Percentiles rank a stretch among this genome's conserved stretches.
phyloP scores from a whole-genome alignment of 2,113 vertebrate genomes.

The Notothenia rossii region DNA sequence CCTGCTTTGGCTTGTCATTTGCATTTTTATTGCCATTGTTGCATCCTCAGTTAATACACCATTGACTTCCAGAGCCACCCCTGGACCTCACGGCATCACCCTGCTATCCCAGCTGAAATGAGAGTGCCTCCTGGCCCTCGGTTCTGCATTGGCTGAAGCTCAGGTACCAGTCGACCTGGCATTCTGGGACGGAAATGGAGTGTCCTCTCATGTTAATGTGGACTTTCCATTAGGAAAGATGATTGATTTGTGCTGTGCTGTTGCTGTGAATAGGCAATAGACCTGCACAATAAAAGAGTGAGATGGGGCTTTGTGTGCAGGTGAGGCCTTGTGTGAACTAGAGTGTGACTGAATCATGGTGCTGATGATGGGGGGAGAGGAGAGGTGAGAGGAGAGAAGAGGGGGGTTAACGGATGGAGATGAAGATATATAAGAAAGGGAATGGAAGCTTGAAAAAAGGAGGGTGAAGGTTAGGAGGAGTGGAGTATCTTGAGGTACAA shows the following conservation, averaged over 20 bases:
- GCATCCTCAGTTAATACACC: conserved; percentile 81
- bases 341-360: conserved; percentile 73
- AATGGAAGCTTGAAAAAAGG: conserved; percentile 57
- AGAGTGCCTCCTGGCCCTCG: conserved; percentile 55
- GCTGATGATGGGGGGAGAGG: conserved; percentile 34
- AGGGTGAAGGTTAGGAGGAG: conserved; percentile 63
- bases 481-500: conserved; percentile 34
- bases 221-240: conserved; percentile 84
- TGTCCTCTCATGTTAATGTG: conserved; percentile 85
- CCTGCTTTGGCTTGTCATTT: conserved; percentile 81
- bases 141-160: conserved; percentile 68
- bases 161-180: conserved; percentile 79
- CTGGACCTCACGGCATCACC: conserved; percentile 72
- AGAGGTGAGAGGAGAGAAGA: conserved; percentile 20
- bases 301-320: conserved; percentile 73
- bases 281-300: conserved; percentile 69
- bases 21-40: conserved; percentile 88
- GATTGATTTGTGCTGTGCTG: conserved; percentile 82
- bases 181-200: conserved; percentile 85
- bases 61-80: conserved; percentile 77
- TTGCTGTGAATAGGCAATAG: conserved; percentile 73
- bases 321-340: conserved; percentile 67
- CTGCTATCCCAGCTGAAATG: conserved; percentile 74
- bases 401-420: conserved; percentile 15
- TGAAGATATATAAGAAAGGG: conserved; percentile 50